Percentiles rank a stretch among this genome's conserved stretches.
These are phyloP conservation scores for Brachypalpus laphriformis DNA, from an alignment of 2,888 invertebrate species.

Conservation along the genomic window DNA sequence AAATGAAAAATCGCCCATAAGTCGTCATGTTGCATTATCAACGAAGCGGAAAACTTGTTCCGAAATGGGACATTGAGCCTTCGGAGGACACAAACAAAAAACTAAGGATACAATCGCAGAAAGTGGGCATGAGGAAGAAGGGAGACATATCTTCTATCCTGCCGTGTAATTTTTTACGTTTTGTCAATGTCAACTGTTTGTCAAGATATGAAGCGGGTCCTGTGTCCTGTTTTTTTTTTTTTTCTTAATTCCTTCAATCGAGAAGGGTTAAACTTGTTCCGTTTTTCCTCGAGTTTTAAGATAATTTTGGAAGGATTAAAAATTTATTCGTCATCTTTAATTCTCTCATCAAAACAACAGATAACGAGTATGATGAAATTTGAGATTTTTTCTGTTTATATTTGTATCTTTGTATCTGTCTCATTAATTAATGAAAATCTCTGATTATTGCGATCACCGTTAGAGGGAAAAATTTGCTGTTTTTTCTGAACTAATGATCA, in stretches of 20 bases:
- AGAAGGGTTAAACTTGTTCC: constrained; percentile 65
- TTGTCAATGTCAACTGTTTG: constrained; percentile 72
- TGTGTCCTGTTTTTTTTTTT: constrained; percentile 45
- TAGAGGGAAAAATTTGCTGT: neutral
- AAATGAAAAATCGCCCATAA: constrained; percentile 53
- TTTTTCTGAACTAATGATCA: neutral
- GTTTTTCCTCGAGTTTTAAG: constrained; percentile 3
- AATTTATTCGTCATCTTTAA: constrained; percentile 45
- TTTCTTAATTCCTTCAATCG: neutral
- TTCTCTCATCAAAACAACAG: constrained; percentile 32
- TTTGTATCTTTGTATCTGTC: constrained; percentile 11
- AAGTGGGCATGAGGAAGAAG: constrained; percentile 58
- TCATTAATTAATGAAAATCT: constrained; percentile 20
- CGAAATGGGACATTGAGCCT: constrained; percentile 57
- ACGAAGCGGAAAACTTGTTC: constrained; percentile 67
- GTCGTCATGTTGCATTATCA: constrained; percentile 20
- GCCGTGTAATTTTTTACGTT: constrained; percentile 67
- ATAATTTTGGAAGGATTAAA: constrained; percentile 46
- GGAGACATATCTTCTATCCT: constrained; percentile 11
- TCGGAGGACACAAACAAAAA: constrained; percentile 20
- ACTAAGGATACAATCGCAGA: constrained; percentile 34
- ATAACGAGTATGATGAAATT: constrained; percentile 51
- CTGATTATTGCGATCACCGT: constrained; percentile 12
- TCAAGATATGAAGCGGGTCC: constrained; percentile 68
- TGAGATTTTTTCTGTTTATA: constrained; percentile 50